A percentile compares a stretch with the other conserved stretches of the same genome.
These are phyloP conservation scores for Gnathonemus longibarbis DNA, from an alignment of 2,113 vertebrate genomes.

Conservation along the genomic window DNA sequence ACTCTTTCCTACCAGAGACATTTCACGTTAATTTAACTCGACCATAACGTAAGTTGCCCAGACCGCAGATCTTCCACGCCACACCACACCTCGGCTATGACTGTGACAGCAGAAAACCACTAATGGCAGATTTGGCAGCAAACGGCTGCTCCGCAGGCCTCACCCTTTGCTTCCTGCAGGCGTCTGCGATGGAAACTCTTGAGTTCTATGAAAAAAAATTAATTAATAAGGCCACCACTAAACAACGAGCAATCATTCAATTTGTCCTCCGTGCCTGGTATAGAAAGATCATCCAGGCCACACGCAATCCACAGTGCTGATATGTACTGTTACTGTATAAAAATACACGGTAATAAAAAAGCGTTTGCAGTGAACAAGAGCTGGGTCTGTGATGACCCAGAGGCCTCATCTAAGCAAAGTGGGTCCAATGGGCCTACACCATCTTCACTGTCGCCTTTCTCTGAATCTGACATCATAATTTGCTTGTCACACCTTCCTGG, in stretches of 20 bases:
- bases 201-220: constrained; percentile 3
- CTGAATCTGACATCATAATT: not conserved
- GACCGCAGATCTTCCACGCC: not conserved
- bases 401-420: not conserved
- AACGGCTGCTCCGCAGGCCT: constrained; percentile 3
- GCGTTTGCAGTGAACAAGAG: not conserved
- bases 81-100: not conserved
- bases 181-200: constrained; percentile 31
- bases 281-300: not conserved
- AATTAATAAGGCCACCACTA: not conserved
- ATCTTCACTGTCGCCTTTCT: not conserved
- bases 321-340: no score
- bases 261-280: not conserved
- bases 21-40: not conserved
- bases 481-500: not conserved
- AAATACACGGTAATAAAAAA: not conserved
- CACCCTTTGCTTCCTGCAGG: not conserved
- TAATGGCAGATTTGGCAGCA: constrained; percentile 24
- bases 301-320: not conserved
- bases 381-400: not conserved
- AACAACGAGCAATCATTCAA: constrained; percentile 12
- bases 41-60: not conserved
- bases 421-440: not conserved
- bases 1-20: not conserved
- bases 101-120: constrained; percentile 21